phyloP scores from a whole-genome alignment of 2,113 vertebrate genomes.

The Entelurus aequoreus region DNA sequence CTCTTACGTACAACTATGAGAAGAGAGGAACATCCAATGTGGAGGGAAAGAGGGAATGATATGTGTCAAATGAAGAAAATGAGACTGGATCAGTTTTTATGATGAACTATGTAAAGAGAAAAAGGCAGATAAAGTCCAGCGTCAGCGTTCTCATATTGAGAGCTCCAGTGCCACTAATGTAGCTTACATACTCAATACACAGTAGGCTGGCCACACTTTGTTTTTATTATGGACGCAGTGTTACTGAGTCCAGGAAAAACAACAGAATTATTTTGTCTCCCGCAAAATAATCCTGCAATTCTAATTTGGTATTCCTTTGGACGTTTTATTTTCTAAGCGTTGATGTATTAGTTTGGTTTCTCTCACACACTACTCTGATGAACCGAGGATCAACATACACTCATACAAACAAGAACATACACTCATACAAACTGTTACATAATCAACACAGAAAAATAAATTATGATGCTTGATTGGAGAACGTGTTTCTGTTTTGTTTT shows the following conservation, averaged over 20 bases:
- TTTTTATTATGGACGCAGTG: conserved; percentile 67
- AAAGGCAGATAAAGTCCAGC: conserved; percentile 79
- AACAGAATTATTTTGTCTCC: conserved; percentile 75
- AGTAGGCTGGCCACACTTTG: conserved; percentile 48
- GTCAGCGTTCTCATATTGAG: conserved; percentile 99
- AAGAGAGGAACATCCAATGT: conserved; percentile 42
- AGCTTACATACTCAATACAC: conserved; percentile 61
- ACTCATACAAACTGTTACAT: conserved; percentile 73
- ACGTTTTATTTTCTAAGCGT: conserved; percentile 65
- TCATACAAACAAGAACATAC: not conserved
- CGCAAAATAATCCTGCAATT: conserved; percentile 81
- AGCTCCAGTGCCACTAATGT: conserved; percentile 99
- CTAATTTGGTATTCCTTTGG: conserved; percentile 51
- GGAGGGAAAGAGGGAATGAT: conserved; percentile 38
- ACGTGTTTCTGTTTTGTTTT: not conserved
- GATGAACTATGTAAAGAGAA: conserved; percentile 63
- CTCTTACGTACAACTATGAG: conserved; percentile 80
- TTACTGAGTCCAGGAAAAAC: conserved; percentile 59
- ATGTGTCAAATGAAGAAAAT: conserved; percentile 57
- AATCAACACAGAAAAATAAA: conserved; percentile 88
- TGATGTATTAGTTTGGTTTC: conserved; percentile 72
- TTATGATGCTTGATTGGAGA: conserved; percentile 69
- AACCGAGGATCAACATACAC: conserved; percentile 37
- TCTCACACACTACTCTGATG: conserved; percentile 51
- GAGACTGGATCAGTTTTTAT: conserved; percentile 72